A percentile compares a stretch with the other conserved stretches of the same genome.
Evolutionary conservation across 2,888 invertebrate genomes (phyloP).

Genomic region (Anticlea derivata): DNA sequence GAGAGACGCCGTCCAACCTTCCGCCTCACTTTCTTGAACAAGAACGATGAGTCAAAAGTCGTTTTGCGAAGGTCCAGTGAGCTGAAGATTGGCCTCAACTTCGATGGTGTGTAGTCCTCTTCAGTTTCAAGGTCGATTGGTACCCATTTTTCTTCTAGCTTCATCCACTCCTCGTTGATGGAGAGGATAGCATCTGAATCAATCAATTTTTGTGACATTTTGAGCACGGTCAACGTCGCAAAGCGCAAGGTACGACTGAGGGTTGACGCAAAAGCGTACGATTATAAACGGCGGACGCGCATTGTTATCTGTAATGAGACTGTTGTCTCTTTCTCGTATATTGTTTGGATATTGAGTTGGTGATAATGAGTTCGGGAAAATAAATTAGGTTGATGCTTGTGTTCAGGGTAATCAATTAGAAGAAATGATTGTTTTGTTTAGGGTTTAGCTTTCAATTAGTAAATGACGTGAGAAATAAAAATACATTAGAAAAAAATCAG

Average conservation of each 20-base stretch:
- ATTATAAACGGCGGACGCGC: slow-evolving; percentile 29
- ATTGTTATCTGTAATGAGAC: slow-evolving; percentile 6
- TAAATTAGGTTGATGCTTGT: neutral
- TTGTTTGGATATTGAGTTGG: slow-evolving; percentile 18
- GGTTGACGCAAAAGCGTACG: neutral
- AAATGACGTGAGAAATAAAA: neutral
- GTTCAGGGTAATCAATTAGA: too few species aligned
- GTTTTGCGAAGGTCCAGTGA: slow-evolving; percentile 60
- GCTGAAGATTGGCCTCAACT: slow-evolving; percentile 56
- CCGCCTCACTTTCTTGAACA: slow-evolving; percentile 60
- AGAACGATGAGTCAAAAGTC: slow-evolving; percentile 70
- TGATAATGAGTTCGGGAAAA: slow-evolving; percentile 12
- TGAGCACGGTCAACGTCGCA: slow-evolving; percentile 15
- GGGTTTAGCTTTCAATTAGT: neutral
- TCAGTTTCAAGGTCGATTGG: slow-evolving; percentile 71
- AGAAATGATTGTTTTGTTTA: neutral
- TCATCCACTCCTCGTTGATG: slow-evolving; percentile 68
- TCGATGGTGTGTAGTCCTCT: slow-evolving; percentile 47
- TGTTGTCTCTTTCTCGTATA: slow-evolving; percentile 20
- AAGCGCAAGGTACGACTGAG: slow-evolving; percentile 21
- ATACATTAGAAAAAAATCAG: neutral
- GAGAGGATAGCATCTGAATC: slow-evolving; percentile 65
- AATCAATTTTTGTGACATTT: slow-evolving; percentile 43
- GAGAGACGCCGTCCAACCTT: slow-evolving; percentile 57
- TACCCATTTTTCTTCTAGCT: slow-evolving; percentile 69